Conservation (phyloP, 1,140 invertebrate species). For the Macrostomum lignano region DNA sequence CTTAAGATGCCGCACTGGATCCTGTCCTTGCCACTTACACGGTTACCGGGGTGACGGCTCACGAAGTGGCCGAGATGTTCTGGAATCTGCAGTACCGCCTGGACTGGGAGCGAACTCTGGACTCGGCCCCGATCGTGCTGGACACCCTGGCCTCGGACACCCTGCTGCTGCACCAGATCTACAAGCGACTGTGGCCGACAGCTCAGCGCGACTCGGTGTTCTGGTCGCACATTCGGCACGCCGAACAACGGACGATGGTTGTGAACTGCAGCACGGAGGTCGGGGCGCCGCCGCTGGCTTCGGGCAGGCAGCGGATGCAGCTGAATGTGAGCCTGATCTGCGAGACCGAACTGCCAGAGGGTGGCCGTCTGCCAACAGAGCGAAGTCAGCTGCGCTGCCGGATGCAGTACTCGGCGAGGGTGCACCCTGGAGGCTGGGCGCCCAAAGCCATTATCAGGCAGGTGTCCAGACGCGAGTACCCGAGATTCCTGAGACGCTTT, state of each 20-base stretch:
- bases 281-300: no score
- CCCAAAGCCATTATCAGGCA: slow-evolving; percentile 74
- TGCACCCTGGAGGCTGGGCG: slow-evolving; percentile 33
- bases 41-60: slow-evolving; percentile 76
- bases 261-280: no score
- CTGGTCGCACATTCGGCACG: slow-evolving; percentile 60
- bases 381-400: no score
- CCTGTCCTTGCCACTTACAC: no score
- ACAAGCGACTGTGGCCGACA: slow-evolving; percentile 93
- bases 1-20: no score
- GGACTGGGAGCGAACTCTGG: slow-evolving; percentile 50
- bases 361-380: no score
- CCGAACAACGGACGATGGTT: no score
- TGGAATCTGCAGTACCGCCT: slow-evolving; percentile 77
- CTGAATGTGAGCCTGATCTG: no score
- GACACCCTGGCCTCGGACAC: slow-evolving; percentile 33
- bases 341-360: no score
- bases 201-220: slow-evolving; percentile 86
- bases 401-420: slow-evolving; percentile 43
- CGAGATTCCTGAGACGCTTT: slow-evolving; percentile 89
- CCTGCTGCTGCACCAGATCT: slow-evolving; percentile 38
- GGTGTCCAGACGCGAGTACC: slow-evolving; percentile 92
- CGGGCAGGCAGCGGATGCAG: no score
- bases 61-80: slow-evolving; percentile 89
- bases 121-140: slow-evolving; percentile 2